Percentiles rank a stretch among this genome's conserved stretches.
These are phyloP conservation scores for Orthonevra nobilis DNA, from an alignment of 2,888 invertebrate genomes.

Conservation along the genomic window DNA sequence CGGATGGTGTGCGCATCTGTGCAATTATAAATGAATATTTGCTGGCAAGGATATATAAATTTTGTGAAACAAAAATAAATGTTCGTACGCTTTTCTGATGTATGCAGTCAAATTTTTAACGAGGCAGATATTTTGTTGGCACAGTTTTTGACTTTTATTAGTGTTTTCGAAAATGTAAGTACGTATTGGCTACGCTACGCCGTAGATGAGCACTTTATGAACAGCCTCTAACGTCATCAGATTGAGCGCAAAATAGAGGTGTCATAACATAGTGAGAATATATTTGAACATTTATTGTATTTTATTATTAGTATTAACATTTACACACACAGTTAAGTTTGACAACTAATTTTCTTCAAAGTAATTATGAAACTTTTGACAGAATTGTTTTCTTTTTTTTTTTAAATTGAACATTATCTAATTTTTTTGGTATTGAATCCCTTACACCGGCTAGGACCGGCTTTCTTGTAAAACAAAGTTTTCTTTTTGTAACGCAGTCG, in stretches of 20 bases:
- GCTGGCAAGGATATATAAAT: background rate
- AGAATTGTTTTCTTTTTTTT: no score
- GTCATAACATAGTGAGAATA: constrained; percentile 9
- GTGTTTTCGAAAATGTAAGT: constrained; percentile 14
- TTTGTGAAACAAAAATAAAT: no score
- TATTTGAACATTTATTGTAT: no score
- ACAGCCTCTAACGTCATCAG: constrained; percentile 20
- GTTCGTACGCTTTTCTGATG: no score
- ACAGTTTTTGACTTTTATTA: constrained; percentile 8
- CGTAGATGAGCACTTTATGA: constrained; percentile 22
- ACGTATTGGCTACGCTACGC: constrained; percentile 1
- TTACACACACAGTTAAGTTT: no score
- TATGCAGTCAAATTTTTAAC: constrained; percentile 25
- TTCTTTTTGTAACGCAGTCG: no score
- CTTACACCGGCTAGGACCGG: no score
- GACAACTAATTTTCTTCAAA: no score
- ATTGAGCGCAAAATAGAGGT: background rate
- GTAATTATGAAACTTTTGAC: no score
- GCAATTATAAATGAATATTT: constrained; percentile 23
- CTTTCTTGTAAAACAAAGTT: no score
- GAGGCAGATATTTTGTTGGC: constrained; percentile 44
- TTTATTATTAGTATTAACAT: background rate
- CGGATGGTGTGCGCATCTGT: constrained; percentile 4
- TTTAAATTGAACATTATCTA: no score
- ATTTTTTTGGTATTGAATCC: no score